A percentile compares a stretch with the other conserved stretches of the same genome.
These are phyloP conservation scores for Oxyura jamaicensis DNA, from an alignment of 2,113 vertebrate genomes.

Conservation along the genomic window DNA sequence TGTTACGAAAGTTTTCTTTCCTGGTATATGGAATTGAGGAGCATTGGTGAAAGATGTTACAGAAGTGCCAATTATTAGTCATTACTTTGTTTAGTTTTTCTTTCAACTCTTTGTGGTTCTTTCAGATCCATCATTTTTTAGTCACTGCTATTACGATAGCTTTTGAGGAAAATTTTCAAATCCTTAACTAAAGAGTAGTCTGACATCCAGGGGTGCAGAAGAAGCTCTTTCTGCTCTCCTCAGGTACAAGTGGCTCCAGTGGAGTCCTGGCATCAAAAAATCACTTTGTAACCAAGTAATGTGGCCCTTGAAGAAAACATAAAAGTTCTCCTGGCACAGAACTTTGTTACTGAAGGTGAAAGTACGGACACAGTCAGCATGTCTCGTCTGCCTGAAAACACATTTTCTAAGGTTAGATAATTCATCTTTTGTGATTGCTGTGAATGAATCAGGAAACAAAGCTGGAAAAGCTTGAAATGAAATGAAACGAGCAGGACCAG, in stretches of 20 bases:
- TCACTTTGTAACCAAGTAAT: background rate
- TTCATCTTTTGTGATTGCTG: background rate
- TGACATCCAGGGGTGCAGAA: background rate
- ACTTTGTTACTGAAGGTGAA: background rate
- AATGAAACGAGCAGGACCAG: background rate
- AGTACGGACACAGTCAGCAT: background rate
- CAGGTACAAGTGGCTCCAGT: background rate
- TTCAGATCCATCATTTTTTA: background rate
- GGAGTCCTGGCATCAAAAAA: background rate
- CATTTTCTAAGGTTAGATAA: background rate
- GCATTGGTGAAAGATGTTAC: background rate
- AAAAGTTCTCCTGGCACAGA: conserved; percentile 1
- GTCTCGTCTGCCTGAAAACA: background rate
- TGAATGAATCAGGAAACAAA: conserved; percentile 24
- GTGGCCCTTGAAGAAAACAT: background rate
- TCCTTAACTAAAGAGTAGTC: background rate
- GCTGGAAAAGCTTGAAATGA: conserved; percentile 12
- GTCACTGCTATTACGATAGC: background rate
- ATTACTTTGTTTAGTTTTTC: background rate
- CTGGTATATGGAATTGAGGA: background rate
- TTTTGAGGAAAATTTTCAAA: background rate
- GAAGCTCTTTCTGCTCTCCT: background rate
- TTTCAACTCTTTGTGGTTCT: background rate
- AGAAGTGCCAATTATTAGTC: background rate
- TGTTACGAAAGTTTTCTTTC: conserved; percentile 3